Evolutionary conservation across 2,113 vertebrate species (phyloP), one percentile per base, ranked within the genome.

Genomic region (Gasterosteus nipponicus): DNA sequence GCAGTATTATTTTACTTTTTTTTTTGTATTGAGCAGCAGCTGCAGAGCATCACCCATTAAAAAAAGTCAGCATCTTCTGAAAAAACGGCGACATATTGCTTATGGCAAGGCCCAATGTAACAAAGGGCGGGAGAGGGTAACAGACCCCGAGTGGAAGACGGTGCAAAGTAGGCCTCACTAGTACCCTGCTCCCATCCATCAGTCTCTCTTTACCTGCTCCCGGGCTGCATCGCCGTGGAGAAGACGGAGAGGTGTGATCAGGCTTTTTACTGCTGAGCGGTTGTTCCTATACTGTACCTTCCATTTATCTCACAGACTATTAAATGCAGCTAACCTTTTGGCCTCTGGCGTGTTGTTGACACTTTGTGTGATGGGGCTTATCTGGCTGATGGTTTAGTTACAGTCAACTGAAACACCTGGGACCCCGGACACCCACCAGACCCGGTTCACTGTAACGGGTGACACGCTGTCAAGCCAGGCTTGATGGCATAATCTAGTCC

Each of bases 401-500:
- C 47, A 78, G 75, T 62, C 44, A 80, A 76, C 31, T 69, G 46
- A 73, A 85, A 87, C 94, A 93, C 91, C 93, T 92, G 89, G 78
- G 74, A 73, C 78, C 78, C 73, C 83, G 82, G 73, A 87, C 77
- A 78, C 66, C 85, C 89, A 73, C 83, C 74, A 87, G 75, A 73
- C 67, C 75, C 69, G 15, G 65, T 56, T 70, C 33, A 53, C 79
- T 66, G 62, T 57, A 62, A 76, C 44, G 61, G 84, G 72, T 86
- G 88, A 89, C 82, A 79, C 11, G 2, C 79, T 89, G 80, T 88
- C 89, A 91, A 22, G 58, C 73, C 61, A 78, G 76, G 85, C 59
- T 65, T 85, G 88, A 88, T 87, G 87, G 38, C 87, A 73, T 91
- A 89, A 94, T 93, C 93, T 90, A 89, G 80, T 58, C 86, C 77